Evolutionary conservation across 2,888 invertebrate species (phyloP).

Genomic region (Drosophila mulleri): DNA sequence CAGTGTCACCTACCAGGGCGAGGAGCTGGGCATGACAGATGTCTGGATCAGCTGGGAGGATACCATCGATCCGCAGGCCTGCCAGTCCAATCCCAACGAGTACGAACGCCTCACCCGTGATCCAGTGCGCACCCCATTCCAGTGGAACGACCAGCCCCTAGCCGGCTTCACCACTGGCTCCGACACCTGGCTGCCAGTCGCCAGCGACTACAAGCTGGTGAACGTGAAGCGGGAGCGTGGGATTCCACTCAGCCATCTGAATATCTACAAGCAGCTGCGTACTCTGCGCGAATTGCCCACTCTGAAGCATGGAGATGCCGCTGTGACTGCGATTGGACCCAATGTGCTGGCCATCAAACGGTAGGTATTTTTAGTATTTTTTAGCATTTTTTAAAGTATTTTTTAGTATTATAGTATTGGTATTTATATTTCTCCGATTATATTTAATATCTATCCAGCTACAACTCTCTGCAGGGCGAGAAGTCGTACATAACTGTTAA

Average conservation of each 20-base stretch:
- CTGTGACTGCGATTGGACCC: constrained; percentile 81
- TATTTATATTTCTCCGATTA: too few species aligned
- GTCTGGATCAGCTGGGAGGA: constrained; percentile 85
- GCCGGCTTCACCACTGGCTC: constrained; percentile 77
- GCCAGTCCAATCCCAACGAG: constrained; percentile 87
- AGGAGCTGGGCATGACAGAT: constrained; percentile 89
- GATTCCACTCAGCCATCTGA: constrained; percentile 86
- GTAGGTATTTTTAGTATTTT: constrained; percentile 26
- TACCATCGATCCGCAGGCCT: constrained; percentile 86
- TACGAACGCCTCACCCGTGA: constrained; percentile 88
- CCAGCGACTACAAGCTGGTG: constrained; percentile 87
- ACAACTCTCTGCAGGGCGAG: too few species aligned
- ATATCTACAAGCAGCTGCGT: constrained; percentile 87
- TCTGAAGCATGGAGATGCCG: constrained; percentile 86
- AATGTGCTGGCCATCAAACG: constrained; percentile 86
- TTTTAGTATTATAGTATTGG: too few species aligned
- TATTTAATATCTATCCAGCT: too few species aligned
- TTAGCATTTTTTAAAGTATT: background rate
- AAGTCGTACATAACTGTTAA: too few species aligned
- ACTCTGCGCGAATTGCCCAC: constrained; percentile 85
- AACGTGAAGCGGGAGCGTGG: constrained; percentile 87
- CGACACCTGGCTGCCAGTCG: constrained; percentile 84
- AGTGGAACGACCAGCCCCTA: constrained; percentile 86
- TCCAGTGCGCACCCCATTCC: constrained; percentile 88
- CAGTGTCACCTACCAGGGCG: constrained; percentile 91